Percentiles rank a stretch among this genome's conserved stretches.
Conservation (phyloP, 1,140 invertebrate species). For the Parasteatoda tepidariorum region DNA sequence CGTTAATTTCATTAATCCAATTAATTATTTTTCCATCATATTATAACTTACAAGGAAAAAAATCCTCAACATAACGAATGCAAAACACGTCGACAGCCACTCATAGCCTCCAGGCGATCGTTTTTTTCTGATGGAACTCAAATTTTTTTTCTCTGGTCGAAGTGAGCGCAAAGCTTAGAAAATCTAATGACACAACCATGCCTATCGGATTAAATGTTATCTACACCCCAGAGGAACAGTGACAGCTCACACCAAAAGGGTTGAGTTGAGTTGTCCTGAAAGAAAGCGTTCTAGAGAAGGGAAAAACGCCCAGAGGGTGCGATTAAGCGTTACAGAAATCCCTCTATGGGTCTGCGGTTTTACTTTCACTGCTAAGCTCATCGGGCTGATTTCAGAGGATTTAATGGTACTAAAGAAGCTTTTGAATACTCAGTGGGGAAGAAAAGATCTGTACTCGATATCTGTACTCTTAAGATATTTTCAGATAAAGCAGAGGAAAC, state of each 20-base stretch:
- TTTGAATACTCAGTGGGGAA: not conserved
- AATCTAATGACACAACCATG: conserved; percentile 26
- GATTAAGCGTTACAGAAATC: not conserved
- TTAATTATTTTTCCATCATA: no score
- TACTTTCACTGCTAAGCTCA: not conserved
- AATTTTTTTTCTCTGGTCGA: not conserved
- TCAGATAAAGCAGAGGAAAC: no score
- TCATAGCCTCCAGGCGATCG: no score
- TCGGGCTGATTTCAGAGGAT: not conserved
- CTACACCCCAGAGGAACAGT: not conserved
- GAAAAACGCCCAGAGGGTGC: not conserved
- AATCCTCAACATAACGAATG: no score
- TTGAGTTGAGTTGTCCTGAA: not conserved
- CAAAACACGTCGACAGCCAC: no score
- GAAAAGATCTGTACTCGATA: not conserved
- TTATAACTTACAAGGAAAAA: no score
- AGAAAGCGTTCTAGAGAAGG: not conserved
- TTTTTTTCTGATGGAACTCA: no score
- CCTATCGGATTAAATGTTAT: conserved; percentile 7
- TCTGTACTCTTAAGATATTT: no score
- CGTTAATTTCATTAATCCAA: no score
- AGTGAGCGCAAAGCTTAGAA: conserved; percentile 2
- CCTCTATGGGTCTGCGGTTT: not conserved
- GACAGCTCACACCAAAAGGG: no score
- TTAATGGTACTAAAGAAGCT: not conserved